Conservation (phyloP, 1,140 invertebrate species). For the Delia radicum region DNA sequence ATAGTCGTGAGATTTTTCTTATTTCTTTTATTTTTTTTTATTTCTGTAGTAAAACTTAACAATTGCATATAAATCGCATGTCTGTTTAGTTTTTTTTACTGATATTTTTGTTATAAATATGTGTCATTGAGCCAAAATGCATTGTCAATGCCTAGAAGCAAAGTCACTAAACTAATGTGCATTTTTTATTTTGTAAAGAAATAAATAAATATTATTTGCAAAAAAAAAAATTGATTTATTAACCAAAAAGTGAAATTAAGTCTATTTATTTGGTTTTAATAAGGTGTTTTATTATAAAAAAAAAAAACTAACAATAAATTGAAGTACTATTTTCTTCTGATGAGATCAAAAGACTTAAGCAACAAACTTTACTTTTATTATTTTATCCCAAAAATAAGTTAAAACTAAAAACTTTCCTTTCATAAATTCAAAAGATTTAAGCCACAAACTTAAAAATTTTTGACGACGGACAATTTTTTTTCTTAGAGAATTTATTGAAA, state of each 20-base stretch:
- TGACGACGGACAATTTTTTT: too few species aligned
- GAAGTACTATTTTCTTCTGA: background rate
- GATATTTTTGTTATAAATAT: conserved; percentile 12
- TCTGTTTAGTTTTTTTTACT: background rate
- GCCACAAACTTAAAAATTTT: too few species aligned
- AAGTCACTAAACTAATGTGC: conserved; percentile 2
- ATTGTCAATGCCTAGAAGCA: conserved; percentile 19
- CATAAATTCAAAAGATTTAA: too few species aligned
- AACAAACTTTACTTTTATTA: conserved; percentile 10
- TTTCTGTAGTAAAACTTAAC: background rate
- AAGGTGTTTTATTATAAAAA: background rate
- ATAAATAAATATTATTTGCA: background rate
- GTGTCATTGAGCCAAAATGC: conserved; percentile 25
- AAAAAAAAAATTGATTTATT: background rate
- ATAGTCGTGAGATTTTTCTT: background rate
- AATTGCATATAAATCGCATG: conserved; percentile 1
- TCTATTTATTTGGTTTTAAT: background rate
- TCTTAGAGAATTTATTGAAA: too few species aligned
- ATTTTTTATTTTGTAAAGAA: background rate
- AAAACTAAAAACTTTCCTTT: too few species aligned
- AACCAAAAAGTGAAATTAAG: conserved; percentile 9
- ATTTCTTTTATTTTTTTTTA: background rate
- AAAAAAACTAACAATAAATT: background rate
- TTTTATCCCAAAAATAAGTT: background rate
- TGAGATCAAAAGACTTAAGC: conserved; percentile 14